Evolutionary conservation across 2,888 invertebrate species (phyloP).

Genomic region (Andrena minutula): DNA sequence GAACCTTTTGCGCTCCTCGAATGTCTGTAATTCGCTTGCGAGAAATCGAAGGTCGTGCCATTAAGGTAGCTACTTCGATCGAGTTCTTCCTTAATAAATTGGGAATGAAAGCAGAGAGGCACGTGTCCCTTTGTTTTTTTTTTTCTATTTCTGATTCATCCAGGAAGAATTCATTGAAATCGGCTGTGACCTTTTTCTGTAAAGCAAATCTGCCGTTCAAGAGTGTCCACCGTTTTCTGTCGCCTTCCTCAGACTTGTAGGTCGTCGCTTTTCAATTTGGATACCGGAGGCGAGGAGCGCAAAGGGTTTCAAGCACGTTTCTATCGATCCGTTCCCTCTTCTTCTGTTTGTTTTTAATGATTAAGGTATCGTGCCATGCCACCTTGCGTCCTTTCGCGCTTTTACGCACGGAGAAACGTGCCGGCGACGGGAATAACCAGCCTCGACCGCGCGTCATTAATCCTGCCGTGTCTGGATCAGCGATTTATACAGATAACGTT

Average conservation of each 20-base stretch:
- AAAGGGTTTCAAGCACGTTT: slow-evolving; percentile 32
- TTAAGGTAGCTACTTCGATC: neutral
- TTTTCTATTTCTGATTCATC: no score
- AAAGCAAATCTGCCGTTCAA: no score
- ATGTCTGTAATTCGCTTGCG: neutral
- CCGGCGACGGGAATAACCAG: slow-evolving; percentile 6
- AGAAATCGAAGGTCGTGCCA: neutral
- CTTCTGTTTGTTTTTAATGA: slow-evolving; percentile 39
- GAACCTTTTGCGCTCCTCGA: neutral
- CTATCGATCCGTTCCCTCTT: slow-evolving; percentile 28
- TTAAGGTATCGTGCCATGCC: slow-evolving; percentile 72
- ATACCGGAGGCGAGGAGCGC: slow-evolving; percentile 11
- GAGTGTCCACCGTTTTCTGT: neutral
- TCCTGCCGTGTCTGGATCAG: neutral
- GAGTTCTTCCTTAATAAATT: neutral
- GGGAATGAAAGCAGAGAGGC: neutral
- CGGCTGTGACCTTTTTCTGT: no score
- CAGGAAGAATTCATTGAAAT: no score
- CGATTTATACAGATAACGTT: neutral
- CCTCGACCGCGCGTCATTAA: neutral
- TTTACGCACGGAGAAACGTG: slow-evolving; percentile 48
- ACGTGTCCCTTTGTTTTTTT: no score
- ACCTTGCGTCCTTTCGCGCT: slow-evolving; percentile 55
- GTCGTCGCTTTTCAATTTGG: neutral
- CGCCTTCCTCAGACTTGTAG: neutral